A percentile compares a stretch with the other conserved stretches of the same genome.
phyloP scores from a whole-genome alignment of 2,113 vertebrate species.

The Dascyllus trimaculatus region DNA sequence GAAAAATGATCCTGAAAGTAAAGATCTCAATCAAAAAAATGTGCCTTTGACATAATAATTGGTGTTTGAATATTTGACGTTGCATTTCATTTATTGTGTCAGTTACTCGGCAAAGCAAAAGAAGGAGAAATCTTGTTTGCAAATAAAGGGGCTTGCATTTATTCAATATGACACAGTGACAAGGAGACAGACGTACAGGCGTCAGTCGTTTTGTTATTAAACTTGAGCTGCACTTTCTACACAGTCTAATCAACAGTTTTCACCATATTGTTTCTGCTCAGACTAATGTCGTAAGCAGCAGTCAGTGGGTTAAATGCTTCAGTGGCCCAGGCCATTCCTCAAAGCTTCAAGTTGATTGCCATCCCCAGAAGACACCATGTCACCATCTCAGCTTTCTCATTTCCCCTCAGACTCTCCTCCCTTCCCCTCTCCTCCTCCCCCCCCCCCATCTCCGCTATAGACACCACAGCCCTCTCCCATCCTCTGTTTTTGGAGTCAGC shows the following conservation, averaged over 20 bases:
- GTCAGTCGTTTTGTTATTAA: neutral
- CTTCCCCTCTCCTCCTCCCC: conserved; percentile 2
- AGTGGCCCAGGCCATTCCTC: neutral
- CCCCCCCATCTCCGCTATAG: conserved; percentile 12
- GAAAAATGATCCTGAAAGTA: neutral
- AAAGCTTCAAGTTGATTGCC: conserved; percentile 43
- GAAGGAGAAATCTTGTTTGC: neutral
- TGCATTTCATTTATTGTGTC: conserved; percentile 30
- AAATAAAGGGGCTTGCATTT: conserved; percentile 2
- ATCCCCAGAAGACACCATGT: conserved; percentile 27
- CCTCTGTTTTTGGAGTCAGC: conserved; percentile 21
- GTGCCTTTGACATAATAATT: neutral
- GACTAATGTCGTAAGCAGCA: neutral
- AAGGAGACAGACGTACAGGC: neutral
- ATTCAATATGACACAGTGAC: conserved; percentile 3
- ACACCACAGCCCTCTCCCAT: conserved; percentile 31
- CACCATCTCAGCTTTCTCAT: conserved; percentile 47
- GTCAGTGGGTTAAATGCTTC: neutral
- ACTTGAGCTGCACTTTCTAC: neutral
- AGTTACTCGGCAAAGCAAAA: too few species aligned
- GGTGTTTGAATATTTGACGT: conserved; percentile 18
- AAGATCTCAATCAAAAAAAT: conserved; percentile 8
- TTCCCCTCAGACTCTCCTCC: conserved; percentile 38
- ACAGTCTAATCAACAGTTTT: conserved; percentile 21
- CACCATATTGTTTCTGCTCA: conserved; percentile 1